A percentile compares a stretch with the other conserved stretches of the same genome.
Evolutionary conservation across 1,140 invertebrate genomes (phyloP).

Genomic region (Acromyrmex heyeri): DNA sequence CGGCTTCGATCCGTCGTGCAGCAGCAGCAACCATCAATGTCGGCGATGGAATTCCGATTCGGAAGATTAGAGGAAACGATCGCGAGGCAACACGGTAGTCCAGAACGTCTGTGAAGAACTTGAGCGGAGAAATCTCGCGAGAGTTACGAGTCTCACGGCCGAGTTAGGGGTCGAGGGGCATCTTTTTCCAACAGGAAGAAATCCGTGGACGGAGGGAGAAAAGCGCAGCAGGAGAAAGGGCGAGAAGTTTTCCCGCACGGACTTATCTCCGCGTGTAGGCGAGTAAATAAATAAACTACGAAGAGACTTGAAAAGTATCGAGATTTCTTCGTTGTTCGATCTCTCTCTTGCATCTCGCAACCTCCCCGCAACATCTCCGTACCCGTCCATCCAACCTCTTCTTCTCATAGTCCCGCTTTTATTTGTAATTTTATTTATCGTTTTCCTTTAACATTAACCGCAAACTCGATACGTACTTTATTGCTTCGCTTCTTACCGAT

Average conservation of each 20-base stretch:
- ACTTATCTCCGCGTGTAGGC: conserved; percentile 63
- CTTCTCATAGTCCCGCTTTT: conserved; percentile 50
- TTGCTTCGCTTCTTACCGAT: conserved; percentile 71
- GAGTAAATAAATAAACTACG: conserved; percentile 73
- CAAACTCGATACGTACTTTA: conserved; percentile 74
- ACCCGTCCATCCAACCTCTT: not conserved
- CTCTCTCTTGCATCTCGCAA: conserved; percentile 40
- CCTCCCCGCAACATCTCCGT: not conserved
- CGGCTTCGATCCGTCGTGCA: not conserved
- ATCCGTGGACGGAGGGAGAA: not conserved
- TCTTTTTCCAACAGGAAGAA: conserved; percentile 54
- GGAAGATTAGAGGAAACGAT: conserved; percentile 59
- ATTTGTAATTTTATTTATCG: conserved; percentile 76
- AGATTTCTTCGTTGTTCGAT: conserved; percentile 66
- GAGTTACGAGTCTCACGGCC: conserved; percentile 45
- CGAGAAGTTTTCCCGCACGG: conserved; percentile 51
- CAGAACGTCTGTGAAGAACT: conserved; percentile 43
- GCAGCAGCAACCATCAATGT: conserved; percentile 36
- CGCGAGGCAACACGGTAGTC: not conserved
- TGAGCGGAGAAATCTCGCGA: conserved; percentile 58
- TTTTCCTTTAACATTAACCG: conserved; percentile 67
- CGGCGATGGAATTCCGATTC: conserved; percentile 51
- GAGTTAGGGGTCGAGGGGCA: conserved; percentile 37
- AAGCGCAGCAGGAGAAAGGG: not conserved
- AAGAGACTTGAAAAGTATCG: conserved; percentile 64